Evolutionary conservation across 2,888 invertebrate genomes (phyloP), one percentile per base, ranked within the genome.

Genomic region (Empis stercorea): DNA sequence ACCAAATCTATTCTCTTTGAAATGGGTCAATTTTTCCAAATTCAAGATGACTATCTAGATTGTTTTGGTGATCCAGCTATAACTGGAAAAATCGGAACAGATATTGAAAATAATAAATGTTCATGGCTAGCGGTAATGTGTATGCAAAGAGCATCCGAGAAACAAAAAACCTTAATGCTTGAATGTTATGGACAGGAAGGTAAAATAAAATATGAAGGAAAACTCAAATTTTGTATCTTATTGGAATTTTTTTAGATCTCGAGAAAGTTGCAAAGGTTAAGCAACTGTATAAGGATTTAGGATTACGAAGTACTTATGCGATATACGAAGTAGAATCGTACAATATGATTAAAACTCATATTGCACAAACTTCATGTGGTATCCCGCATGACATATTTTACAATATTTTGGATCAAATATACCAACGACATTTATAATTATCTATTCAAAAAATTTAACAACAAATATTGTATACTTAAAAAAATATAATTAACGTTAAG

Each of bases 11-110:
- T 96, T 55, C 71, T 94, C 2, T 64, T 94, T 36, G 84, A 92
- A 70, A 92, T 97, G 81, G 97, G 97, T 30, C 86, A 91, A 59
- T 89, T 92, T 64, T 97, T 85, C 71, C 97, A 97, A 77, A 86
- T 93, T 39, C 92, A 92, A 74, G 89, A 84, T 60, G 68, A 68
- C 52, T 66, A 65, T 45, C 56, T 66, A 36, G 94, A 95, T 65
- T 91, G 88, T 62, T 97, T 85, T 65, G 95, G 94, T 1, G 82
- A 93, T 64, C 79, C 86, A 14, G 73, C 77, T 10, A 74, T 86
- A 3, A 93, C 84, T 1, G 97, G 96, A 9, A 99, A 96, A 72
- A 72, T 78, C 36, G 89, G 93, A 30, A 87, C 83, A 0, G 96
- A 97, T 63, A 95, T 99, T 56, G 79, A 85, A 69, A 92, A 95